phyloP scores from a whole-genome alignment of 2,797 vertebrate species.

The Danio aesculapii region DNA sequence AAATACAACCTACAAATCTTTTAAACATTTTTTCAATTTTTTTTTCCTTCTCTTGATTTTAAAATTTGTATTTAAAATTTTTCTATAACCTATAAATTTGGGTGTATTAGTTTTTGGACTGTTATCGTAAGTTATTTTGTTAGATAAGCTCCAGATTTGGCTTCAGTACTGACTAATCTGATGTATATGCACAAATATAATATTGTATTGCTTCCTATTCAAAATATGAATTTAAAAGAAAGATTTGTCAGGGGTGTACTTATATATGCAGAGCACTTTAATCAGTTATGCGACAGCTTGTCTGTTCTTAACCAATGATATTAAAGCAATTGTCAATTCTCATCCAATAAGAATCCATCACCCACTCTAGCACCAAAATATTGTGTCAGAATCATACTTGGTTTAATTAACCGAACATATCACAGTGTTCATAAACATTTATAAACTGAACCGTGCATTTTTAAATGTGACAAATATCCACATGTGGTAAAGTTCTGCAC shows the following conservation, averaged over 20 bases:
- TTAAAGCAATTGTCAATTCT: background rate
- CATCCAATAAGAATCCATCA: constrained; percentile 5
- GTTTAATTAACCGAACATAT: constrained; percentile 11
- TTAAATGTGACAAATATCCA: constrained; percentile 25
- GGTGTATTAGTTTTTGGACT: no score
- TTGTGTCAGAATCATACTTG: background rate
- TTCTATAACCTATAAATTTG: no score
- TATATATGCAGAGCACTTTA: background rate
- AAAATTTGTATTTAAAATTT: no score
- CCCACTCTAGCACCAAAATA: constrained; percentile 8
- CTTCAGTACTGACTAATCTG: no score
- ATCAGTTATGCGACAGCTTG: background rate
- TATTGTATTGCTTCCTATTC: no score
- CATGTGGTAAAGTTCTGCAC: constrained; percentile 35
- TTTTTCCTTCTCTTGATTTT: no score
- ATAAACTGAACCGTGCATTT: constrained; percentile 4
- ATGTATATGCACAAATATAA: no score
- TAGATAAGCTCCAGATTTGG: no score
- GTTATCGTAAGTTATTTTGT: no score
- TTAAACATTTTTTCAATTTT: no score
- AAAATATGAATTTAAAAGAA: background rate
- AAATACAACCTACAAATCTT: no score
- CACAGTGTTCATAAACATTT: constrained; percentile 33
- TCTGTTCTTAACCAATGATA: background rate
- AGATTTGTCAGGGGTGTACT: no score